Conservation (phyloP, 2,888 invertebrate genomes). For the Enchytraeus crypticus region DNA sequence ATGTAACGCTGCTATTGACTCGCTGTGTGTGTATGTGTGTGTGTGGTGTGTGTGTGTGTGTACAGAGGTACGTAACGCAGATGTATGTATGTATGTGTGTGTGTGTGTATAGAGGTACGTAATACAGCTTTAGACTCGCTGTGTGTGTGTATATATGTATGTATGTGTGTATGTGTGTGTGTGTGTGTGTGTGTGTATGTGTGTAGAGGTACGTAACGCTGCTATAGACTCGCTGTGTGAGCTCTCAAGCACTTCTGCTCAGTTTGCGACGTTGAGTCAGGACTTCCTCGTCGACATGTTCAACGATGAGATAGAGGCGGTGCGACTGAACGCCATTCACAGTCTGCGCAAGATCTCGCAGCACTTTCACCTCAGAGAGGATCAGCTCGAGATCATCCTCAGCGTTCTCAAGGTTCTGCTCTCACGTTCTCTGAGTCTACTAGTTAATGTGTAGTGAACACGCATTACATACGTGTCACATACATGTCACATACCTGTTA, state of each 20-base stretch:
- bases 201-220: conserved; percentile 79
- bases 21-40: conserved; percentile 79
- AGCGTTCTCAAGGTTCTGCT: conserved; percentile 70
- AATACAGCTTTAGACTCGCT: conserved; percentile 89
- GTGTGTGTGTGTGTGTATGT: too few species aligned
- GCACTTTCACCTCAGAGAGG: conserved; percentile 80
- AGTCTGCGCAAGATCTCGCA: conserved; percentile 79
- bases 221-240: conserved; percentile 86
- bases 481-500: too few species aligned
- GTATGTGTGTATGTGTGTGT: too few species aligned
- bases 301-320: conserved; percentile 97
- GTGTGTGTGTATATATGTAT: too few species aligned
- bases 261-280: conserved; percentile 73
- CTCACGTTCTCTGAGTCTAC: background rate
- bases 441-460: too few species aligned
- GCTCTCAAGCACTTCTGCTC: conserved; percentile 70
- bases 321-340: conserved; percentile 85
- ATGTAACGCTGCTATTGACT: conserved; percentile 84
- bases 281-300: conserved; percentile 99
- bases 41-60: too few species aligned
- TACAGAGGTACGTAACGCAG: too few species aligned
- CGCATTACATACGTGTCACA: too few species aligned
- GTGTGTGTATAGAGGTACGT: conserved; percentile 73
- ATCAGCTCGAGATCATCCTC: conserved; percentile 89
- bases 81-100: too few species aligned